A percentile compares a stretch with the other conserved stretches of the same genome.
These are phyloP conservation scores for Sebastiscus tertius DNA, from an alignment of 2,797 vertebrate species.

Conservation along the genomic window DNA sequence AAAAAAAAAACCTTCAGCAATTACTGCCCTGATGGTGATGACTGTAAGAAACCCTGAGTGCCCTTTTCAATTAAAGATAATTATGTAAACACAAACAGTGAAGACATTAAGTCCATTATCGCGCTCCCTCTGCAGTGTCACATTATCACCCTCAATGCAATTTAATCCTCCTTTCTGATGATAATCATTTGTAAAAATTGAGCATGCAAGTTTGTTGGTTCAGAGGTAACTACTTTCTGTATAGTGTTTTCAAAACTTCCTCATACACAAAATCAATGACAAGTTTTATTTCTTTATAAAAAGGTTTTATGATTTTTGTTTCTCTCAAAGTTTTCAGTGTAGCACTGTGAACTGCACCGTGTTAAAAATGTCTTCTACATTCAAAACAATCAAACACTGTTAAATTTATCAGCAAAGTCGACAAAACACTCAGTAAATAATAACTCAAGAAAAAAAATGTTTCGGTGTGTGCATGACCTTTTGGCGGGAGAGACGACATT, in stretches of 20 bases:
- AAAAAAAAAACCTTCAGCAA: constrained; percentile 35
- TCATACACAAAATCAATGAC: constrained; percentile 34
- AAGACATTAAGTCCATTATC: constrained; percentile 1
- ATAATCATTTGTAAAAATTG: background rate
- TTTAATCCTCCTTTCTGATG: constrained; percentile 5
- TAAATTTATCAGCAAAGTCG: background rate
- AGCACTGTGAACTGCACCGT: background rate
- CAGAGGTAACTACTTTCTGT: background rate
- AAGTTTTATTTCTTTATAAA: constrained; percentile 61
- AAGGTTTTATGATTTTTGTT: constrained; percentile 40
- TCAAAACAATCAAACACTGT: constrained; percentile 34
- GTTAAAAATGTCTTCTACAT: constrained; percentile 19
- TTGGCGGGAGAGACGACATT: constrained; percentile 27
- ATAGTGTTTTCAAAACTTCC: constrained; percentile 7
- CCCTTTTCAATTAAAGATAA: constrained; percentile 64
- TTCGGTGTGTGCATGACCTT: constrained; percentile 13
- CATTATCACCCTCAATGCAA: constrained; percentile 21
- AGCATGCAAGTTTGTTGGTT: background rate
- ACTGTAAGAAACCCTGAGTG: constrained; percentile 40
- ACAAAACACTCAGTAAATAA: constrained; percentile 27
- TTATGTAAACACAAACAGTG: constrained; percentile 45
- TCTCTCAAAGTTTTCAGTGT: constrained; percentile 16
- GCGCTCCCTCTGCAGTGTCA: constrained; percentile 12
- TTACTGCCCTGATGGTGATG: constrained; percentile 43
- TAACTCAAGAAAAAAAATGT: background rate